These are phyloP conservation scores for Rutpela maculata DNA, from an alignment of 2,888 invertebrate species.

Conservation along the genomic window DNA sequence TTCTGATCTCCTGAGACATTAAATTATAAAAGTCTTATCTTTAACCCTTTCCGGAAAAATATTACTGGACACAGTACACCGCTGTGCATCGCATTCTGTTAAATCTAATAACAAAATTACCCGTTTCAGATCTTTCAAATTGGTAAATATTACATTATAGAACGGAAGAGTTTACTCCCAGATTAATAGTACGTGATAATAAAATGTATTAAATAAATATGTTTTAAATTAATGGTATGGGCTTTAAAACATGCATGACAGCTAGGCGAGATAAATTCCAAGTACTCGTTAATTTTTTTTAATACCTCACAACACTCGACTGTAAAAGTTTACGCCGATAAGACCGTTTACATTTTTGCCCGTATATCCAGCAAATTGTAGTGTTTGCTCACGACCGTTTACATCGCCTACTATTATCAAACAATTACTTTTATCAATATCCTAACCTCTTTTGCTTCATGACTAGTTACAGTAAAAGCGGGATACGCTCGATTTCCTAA, in stretches of 20 bases:
- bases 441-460: conserved; percentile 66
- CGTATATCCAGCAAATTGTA: conserved; percentile 66
- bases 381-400: conserved; percentile 71
- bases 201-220: conserved; percentile 53
- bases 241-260: conserved; percentile 58
- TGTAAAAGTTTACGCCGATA: conserved; percentile 44
- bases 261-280: conserved; percentile 44
- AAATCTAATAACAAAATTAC: not conserved
- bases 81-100: not conserved
- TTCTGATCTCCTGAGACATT: too few relatives aligned
- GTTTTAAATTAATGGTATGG: conserved; percentile 49
- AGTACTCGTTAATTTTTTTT: conserved; percentile 42
- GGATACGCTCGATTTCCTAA: conserved; percentile 57
- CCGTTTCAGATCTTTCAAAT: not conserved
- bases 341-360: conserved; percentile 53
- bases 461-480: conserved; percentile 57
- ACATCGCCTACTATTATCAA: conserved; percentile 71
- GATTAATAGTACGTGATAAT: conserved; percentile 53
- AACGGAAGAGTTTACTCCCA: conserved; percentile 38
- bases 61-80: too few relatives aligned
- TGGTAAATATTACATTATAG: conserved; percentile 12
- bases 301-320: conserved; percentile 19
- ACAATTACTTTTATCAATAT: conserved; percentile 74
- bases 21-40: too few relatives aligned
- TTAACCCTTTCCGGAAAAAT: too few relatives aligned